phyloP scores from a whole-genome alignment of 2,113 vertebrate species.

The Nasalis larvatus region DNA sequence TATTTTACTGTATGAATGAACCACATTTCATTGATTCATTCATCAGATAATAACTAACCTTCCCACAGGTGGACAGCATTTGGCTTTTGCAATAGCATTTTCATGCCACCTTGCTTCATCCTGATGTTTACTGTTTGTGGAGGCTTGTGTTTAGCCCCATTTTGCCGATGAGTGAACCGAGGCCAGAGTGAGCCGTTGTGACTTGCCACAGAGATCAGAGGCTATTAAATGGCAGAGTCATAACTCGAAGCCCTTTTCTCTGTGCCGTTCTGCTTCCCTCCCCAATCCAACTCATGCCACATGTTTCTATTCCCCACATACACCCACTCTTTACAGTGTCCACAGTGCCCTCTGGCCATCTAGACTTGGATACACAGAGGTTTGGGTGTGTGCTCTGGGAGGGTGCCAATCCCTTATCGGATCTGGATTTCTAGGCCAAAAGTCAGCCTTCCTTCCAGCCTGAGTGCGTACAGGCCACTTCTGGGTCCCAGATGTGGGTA shows the following conservation, averaged over 20 bases:
- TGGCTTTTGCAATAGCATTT: background rate
- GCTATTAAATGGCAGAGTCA: background rate
- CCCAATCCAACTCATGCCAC: background rate
- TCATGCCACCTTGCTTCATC: background rate
- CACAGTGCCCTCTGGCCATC: background rate
- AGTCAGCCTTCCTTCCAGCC: background rate
- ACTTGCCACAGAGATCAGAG: background rate
- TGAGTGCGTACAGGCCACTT: background rate
- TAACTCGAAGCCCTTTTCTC: background rate
- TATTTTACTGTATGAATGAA: background rate
- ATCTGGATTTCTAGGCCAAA: background rate
- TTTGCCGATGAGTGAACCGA: background rate
- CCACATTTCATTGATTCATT: background rate
- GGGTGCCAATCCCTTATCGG: background rate
- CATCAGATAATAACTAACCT: background rate
- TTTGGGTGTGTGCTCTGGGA: background rate
- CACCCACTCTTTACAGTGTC: background rate
- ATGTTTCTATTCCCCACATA: background rate
- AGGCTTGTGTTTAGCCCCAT: background rate
- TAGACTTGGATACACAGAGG: background rate
- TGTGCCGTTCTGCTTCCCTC: background rate
- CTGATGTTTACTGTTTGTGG: background rate
- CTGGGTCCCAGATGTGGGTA: background rate
- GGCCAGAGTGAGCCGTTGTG: background rate
- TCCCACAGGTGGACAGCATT: accelerated